Percentiles rank a stretch among this genome's conserved stretches.
Conservation (phyloP, 2,888 invertebrate species). For the Hymenopus coronatus region DNA sequence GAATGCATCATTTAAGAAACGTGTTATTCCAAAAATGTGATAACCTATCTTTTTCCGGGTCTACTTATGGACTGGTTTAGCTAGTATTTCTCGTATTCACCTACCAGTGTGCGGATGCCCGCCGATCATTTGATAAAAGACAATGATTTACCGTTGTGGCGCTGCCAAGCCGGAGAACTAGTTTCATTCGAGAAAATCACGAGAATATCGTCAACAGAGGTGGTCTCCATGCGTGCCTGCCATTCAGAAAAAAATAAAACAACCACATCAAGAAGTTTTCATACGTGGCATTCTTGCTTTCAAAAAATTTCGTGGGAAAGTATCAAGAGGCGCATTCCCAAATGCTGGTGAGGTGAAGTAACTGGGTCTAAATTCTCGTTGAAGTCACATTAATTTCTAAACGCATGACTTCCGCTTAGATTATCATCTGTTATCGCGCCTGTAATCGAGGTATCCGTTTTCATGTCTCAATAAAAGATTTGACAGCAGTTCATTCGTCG, state of each 20-base stretch:
- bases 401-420: background rate
- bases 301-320: slow-evolving; percentile 27
- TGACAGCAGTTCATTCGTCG: background rate
- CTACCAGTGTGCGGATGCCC: background rate
- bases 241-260: background rate
- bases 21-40: no score
- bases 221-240: background rate
- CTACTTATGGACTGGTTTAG: no score
- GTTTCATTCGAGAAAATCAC: background rate
- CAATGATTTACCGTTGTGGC: background rate
- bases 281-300: background rate
- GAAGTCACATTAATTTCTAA: background rate
- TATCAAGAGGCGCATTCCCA: slow-evolving; percentile 22
- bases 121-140: background rate
- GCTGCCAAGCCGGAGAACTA: background rate
- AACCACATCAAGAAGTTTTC: background rate
- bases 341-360: slow-evolving; percentile 8
- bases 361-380: background rate
- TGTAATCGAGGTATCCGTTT: background rate
- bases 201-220: background rate
- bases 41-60: no score
- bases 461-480: background rate
- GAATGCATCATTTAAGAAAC: no score
- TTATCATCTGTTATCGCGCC: background rate
- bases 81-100: no score